These are phyloP conservation scores for Elachura formosa DNA, from an alignment of 2,113 vertebrate species.

Conservation along the genomic window DNA sequence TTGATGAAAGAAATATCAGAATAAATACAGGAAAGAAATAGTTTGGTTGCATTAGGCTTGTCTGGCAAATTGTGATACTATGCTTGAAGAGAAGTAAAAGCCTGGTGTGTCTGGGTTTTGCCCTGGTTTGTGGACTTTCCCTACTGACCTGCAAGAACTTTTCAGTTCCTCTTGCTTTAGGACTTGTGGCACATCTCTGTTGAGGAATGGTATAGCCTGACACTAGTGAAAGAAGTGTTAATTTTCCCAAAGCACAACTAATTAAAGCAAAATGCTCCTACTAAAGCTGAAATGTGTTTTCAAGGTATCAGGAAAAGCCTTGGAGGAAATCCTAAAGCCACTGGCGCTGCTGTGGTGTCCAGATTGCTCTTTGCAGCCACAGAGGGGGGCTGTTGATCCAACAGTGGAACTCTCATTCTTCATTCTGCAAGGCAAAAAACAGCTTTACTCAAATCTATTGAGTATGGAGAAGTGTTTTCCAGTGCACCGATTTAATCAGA, in stretches of 20 bases:
- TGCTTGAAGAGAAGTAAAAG: neutral
- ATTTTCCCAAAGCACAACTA: neutral
- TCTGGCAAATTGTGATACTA: neutral
- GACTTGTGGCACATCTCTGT: neutral
- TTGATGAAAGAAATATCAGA: neutral
- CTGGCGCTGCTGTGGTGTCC: neutral
- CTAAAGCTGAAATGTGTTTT: neutral
- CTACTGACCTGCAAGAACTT: neutral
- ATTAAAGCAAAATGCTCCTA: neutral
- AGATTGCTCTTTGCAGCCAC: neutral
- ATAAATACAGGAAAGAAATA: neutral
- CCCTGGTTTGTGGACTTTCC: neutral
- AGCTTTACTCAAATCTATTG: neutral
- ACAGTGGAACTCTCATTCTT: neutral
- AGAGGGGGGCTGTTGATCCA: conserved; percentile 30
- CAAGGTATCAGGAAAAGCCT: neutral
- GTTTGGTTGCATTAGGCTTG: neutral
- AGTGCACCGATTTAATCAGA: neutral
- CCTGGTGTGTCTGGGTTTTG: neutral
- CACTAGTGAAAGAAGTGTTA: neutral
- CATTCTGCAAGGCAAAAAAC: neutral
- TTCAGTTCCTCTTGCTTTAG: neutral
- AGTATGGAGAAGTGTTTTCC: neutral
- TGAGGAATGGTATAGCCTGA: neutral
- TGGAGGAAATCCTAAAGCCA: neutral